These are phyloP conservation scores for Tetramorium parvispinum DNA, from an alignment of 1,140 invertebrate genomes.

Conservation along the genomic window DNA sequence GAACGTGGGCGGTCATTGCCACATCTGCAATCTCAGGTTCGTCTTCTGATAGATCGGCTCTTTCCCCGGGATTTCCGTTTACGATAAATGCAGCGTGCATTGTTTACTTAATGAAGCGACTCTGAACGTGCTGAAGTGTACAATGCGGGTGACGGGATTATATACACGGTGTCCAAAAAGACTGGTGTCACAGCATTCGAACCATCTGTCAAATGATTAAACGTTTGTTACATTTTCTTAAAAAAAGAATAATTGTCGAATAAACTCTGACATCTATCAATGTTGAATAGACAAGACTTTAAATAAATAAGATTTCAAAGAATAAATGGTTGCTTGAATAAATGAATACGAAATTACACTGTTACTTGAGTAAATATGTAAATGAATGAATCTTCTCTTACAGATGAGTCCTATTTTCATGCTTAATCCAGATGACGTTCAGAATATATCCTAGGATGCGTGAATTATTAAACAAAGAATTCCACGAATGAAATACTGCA, in stretches of 20 bases:
- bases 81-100: constrained; percentile 11
- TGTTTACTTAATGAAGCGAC: constrained; percentile 19
- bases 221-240: background rate
- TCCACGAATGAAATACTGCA: background rate
- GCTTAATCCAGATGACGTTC: too few species aligned
- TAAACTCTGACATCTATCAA: too few species aligned
- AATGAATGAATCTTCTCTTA: too few species aligned
- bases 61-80: background rate
- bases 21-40: background rate
- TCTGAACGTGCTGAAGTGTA: too few species aligned
- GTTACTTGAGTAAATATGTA: too few species aligned
- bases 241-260: too few species aligned
- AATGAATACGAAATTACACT: background rate
- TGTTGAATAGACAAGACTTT: background rate
- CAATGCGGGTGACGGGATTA: background rate
- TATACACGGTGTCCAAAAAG: constrained; percentile 6
- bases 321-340: background rate
- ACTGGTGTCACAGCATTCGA: background rate
- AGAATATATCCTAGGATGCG: background rate
- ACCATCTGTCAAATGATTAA: background rate
- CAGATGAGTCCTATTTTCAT: too few species aligned
- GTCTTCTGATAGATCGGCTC: too few species aligned
- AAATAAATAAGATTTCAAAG: background rate
- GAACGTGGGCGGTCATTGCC: background rate
- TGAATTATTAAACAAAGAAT: background rate